Evolutionary conservation across 2,888 invertebrate species (phyloP).

Genomic region (Diarsia dahlii): DNA sequence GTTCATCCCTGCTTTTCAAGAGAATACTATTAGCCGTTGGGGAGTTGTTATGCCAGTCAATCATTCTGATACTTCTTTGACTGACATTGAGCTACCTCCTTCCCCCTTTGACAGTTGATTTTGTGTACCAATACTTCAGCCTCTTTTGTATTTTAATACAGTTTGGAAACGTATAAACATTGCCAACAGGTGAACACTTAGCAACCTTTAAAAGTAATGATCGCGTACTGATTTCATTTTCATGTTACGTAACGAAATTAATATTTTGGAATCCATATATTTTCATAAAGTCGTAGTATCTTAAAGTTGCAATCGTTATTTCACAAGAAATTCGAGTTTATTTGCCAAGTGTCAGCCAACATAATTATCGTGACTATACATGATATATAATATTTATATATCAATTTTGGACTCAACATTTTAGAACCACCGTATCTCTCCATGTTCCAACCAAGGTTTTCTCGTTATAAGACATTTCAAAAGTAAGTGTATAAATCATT

Average conservation of each 20-base stretch:
- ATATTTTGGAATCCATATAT: too few relatives aligned
- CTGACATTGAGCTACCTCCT: slow-evolving; percentile 7
- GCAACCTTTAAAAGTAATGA: too few relatives aligned
- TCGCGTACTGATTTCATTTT: too few relatives aligned
- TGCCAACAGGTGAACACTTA: too few relatives aligned
- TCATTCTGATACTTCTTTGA: slow-evolving; percentile 2
- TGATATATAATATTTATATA: too few relatives aligned
- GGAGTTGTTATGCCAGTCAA: slow-evolving; percentile 19
- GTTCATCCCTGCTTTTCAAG: background rate
- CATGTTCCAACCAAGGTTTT: slow-evolving; percentile 34
- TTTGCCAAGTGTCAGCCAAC: too few relatives aligned
- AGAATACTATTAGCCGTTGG: background rate
- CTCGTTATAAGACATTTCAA: slow-evolving; percentile 46
- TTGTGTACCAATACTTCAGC: background rate
- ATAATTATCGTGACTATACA: background rate
- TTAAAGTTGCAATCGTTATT: too few relatives aligned
- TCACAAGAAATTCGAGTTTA: too few relatives aligned
- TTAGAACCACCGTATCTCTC: slow-evolving; percentile 19
- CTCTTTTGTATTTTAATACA: background rate
- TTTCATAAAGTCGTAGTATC: too few relatives aligned
- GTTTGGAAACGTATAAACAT: background rate
- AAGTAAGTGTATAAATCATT: slow-evolving; percentile 53
- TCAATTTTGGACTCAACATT: background rate
- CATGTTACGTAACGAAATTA: too few relatives aligned
- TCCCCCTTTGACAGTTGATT: background rate